Conservation (phyloP, 1,140 invertebrate genomes). For the Plodia interpunctella region DNA sequence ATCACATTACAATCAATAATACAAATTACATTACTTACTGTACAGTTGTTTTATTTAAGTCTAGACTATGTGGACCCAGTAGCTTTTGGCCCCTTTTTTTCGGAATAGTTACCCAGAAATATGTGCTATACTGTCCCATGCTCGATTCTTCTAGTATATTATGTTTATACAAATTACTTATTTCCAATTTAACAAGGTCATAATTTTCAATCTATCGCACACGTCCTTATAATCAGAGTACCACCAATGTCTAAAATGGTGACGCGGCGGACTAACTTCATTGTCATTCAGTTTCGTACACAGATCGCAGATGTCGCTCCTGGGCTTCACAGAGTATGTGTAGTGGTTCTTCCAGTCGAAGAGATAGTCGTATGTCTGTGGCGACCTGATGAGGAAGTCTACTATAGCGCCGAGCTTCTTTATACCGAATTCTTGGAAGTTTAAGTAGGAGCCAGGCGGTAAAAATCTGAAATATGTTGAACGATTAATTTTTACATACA, state of each 20-base stretch:
- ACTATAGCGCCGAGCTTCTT: conserved; percentile 54
- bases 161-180: too few species aligned
- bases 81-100: too few species aligned
- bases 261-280: not conserved
- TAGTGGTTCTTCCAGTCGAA: conserved; percentile 67
- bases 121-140: not conserved
- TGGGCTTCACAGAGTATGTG: conserved; percentile 36
- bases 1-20: not conserved
- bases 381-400: conserved; percentile 51
- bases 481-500: not conserved
- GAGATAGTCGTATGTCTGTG: conserved; percentile 46
- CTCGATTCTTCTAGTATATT: too few species aligned
- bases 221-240: conserved; percentile 37
- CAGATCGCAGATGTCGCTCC: conserved; percentile 40
- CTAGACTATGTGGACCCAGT: too few species aligned
- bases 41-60: too few species aligned
- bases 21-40: too few species aligned
- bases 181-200: conserved; percentile 17
- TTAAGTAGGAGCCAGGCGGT: conserved; percentile 55
- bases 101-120: too few species aligned
- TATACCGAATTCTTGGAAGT: conserved; percentile 39
- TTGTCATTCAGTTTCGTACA: conserved; percentile 42
- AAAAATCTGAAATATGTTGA: conserved; percentile 45
- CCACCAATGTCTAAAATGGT: conserved; percentile 54
- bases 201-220: conserved; percentile 31